These are phyloP conservation scores for Carcinoscorpius rotundicauda DNA, from an alignment of 1,140 invertebrate genomes.

Conservation along the genomic window DNA sequence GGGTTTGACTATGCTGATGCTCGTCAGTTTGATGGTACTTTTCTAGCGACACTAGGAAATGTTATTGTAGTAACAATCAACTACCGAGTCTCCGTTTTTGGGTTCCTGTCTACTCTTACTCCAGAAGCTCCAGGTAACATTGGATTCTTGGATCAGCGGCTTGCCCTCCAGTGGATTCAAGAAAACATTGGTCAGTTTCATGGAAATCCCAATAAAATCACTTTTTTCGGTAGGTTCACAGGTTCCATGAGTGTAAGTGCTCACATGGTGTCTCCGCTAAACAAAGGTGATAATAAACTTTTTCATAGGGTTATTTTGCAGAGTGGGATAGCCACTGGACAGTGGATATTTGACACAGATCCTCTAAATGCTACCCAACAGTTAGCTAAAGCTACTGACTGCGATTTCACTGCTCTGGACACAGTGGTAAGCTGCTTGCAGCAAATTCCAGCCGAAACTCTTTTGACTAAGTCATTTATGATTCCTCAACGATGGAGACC, in stretches of 20 bases:
- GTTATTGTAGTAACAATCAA: constrained; percentile 33
- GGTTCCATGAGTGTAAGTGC: constrained; percentile 26
- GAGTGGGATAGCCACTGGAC: constrained; percentile 24
- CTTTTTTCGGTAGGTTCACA: constrained; percentile 54
- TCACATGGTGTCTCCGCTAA: constrained; percentile 22
- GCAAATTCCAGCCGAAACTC: constrained; percentile 8
- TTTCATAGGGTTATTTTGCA: constrained; percentile 24
- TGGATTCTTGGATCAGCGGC: constrained; percentile 79
- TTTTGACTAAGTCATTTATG: constrained; percentile 9
- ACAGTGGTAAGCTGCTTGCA: constrained; percentile 15
- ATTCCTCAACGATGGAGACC: constrained; percentile 17
- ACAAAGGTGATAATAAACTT: constrained; percentile 8
- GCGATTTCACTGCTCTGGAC: not conserved
- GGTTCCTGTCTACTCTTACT: constrained; percentile 64
- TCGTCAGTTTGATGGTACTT: constrained; percentile 23
- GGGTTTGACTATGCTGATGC: constrained; percentile 28
- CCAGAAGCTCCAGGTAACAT: constrained; percentile 77
- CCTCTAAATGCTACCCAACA: constrained; percentile 9
- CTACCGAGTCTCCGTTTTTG: constrained; percentile 45
- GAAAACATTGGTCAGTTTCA: constrained; percentile 74
- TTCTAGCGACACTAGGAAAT: constrained; percentile 24
- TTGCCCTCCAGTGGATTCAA: constrained; percentile 71
- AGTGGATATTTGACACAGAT: constrained; percentile 22
- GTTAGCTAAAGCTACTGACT: not conserved
- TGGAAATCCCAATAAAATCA: constrained; percentile 67